phyloP scores from a whole-genome alignment of 2,888 invertebrate genomes.

The Axea sp. region DNA sequence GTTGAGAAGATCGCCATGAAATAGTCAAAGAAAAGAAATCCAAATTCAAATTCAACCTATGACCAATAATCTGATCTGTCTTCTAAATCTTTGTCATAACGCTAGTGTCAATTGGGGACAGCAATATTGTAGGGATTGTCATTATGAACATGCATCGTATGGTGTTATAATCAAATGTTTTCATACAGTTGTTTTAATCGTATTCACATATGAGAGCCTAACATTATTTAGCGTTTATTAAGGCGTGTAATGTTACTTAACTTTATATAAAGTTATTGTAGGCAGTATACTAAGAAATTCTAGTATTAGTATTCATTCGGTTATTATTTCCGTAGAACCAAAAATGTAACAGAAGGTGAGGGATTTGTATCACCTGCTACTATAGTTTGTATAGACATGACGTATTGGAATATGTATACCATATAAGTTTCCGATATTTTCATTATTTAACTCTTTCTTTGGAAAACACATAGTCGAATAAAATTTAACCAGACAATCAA shows the following conservation, averaged over 20 bases:
- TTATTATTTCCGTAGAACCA: conserved; percentile 14
- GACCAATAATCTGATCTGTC: conserved; percentile 28
- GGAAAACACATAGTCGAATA: too few species aligned
- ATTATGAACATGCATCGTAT: conserved; percentile 40
- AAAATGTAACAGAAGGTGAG: conserved; percentile 3
- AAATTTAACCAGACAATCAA: too few species aligned
- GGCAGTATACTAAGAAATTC: conserved; percentile 10
- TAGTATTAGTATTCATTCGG: conserved; percentile 15
- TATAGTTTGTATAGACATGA: conserved; percentile 4
- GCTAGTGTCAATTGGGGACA: conserved; percentile 54
- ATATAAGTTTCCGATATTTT: too few species aligned
- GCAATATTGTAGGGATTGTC: conserved; percentile 50
- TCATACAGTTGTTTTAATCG: conserved; percentile 14
- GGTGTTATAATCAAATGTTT: conserved; percentile 42
- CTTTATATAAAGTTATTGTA: conserved; percentile 33
- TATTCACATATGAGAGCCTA: conserved; percentile 42
- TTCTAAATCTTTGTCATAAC: conserved; percentile 43
- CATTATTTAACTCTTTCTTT: too few species aligned
- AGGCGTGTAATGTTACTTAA: conserved; percentile 19
- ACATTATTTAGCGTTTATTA: conserved; percentile 41
- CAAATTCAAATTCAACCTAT: conserved; percentile 32
- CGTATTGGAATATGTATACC: too few species aligned
- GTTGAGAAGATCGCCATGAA: too few species aligned
- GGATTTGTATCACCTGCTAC: conserved; percentile 2
- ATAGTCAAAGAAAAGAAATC: conserved; percentile 5